These are phyloP conservation scores for Australoheros scitulus DNA, from an alignment of 2,113 vertebrate genomes.

Conservation along the genomic window DNA sequence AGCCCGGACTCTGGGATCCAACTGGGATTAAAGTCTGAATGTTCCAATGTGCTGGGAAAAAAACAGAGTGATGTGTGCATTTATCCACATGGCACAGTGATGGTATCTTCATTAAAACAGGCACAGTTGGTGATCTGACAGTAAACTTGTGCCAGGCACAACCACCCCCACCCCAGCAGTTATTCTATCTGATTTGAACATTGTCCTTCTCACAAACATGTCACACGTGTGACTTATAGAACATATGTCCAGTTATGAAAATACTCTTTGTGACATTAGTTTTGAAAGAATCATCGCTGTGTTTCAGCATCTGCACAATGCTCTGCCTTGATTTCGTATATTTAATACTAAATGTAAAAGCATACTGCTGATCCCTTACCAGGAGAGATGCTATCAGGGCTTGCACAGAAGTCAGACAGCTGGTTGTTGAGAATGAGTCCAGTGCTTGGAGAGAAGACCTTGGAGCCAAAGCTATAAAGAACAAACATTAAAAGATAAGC, in stretches of 20 bases:
- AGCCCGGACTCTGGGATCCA: too few relatives aligned
- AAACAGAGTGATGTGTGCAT: too few relatives aligned
- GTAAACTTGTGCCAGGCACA: too few relatives aligned
- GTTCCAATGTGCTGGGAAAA: too few relatives aligned
- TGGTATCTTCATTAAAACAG: too few relatives aligned
- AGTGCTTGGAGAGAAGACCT: constrained; percentile 82
- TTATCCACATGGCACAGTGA: too few relatives aligned
- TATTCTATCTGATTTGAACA: too few relatives aligned
- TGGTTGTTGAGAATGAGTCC: constrained; percentile 92
- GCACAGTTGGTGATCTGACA: too few relatives aligned
- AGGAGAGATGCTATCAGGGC: constrained; percentile 34
- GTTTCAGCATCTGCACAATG: not conserved
- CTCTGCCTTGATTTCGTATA: not conserved
- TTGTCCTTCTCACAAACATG: too few relatives aligned
- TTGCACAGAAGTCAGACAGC: constrained; percentile 85
- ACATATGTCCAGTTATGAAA: not conserved
- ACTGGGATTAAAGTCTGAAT: too few relatives aligned
- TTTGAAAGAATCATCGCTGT: not conserved
- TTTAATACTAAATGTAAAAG: constrained; percentile 3
- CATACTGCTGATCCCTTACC: constrained; percentile 73
- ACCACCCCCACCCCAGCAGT: too few relatives aligned
- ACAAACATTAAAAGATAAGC: not conserved
- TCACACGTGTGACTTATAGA: too few relatives aligned
- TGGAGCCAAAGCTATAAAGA: constrained; percentile 86
- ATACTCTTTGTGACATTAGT: not conserved